Evolutionary conservation across 1,140 invertebrate species (phyloP).

Genomic region (Formica exsecta): DNA sequence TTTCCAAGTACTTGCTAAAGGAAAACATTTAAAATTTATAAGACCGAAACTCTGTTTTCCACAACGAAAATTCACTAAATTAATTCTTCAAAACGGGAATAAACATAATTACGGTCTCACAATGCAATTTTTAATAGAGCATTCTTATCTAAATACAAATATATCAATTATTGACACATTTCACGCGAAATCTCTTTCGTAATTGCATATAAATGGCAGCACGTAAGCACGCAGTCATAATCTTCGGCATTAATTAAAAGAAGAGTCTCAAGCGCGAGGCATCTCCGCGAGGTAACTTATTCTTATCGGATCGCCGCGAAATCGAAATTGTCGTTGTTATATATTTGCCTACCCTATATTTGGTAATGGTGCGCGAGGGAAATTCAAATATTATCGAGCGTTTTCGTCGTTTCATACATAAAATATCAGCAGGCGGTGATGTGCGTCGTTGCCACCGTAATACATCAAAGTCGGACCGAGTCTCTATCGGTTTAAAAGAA

Average conservation of each 20-base stretch:
- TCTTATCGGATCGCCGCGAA: constrained; percentile 6
- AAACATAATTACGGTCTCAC: background rate
- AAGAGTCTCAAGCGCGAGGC: background rate
- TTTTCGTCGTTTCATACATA: constrained; percentile 61
- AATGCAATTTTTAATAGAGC: background rate
- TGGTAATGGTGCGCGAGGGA: constrained; percentile 46
- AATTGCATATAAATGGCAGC: background rate
- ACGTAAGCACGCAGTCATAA: background rate
- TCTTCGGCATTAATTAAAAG: constrained; percentile 9
- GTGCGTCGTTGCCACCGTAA: constrained; percentile 19
- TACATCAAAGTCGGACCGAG: constrained; percentile 61
- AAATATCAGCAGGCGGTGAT: constrained; percentile 56
- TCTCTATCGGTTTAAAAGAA: constrained; percentile 55
- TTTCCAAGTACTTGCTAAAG: background rate
- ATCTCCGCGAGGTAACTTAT: background rate
- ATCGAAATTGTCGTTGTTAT: constrained; percentile 4
- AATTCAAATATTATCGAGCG: constrained; percentile 69
- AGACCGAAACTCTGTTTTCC: background rate
- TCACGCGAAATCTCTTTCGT: background rate
- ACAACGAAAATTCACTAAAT: background rate
- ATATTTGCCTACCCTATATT: background rate
- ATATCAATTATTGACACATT: background rate
- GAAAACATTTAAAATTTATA: constrained; percentile 22
- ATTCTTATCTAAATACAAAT: background rate
- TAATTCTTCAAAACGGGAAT: background rate